Evolutionary conservation across 2,113 vertebrate species (phyloP), one percentile per base, ranked within the genome.

Genomic region (Brachirus orientalis): DNA sequence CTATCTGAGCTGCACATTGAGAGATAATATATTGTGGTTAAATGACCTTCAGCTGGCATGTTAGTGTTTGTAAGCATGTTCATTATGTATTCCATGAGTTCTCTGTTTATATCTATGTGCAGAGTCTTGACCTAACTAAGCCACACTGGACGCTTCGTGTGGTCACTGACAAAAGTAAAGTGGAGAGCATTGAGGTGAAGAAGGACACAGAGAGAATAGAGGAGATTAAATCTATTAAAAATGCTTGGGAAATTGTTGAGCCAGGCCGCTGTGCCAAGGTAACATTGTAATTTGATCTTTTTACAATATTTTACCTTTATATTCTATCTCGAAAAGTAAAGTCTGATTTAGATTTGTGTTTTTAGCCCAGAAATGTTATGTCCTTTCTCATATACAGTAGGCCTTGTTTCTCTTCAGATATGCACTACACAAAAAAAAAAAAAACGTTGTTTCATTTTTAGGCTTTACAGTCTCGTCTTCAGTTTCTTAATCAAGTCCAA

Each of bases 181-280:
- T 72, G 0, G 93, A 93, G 0, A 16, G 53, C 16, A 60, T 96
- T 3, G 87, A 95, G 18, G 71, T 97, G 56, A 95, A 79, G 75
- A 96, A 91, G 82, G 97, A 98, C 72, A 95, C 93, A 0, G 92
- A 95, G 56, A 86, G 91, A 84, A 61, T 59, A 38, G 95, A 96
- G 63, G 90, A 96, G 85, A 96, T 98, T 72, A 94, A 78, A 89
- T 92, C 94, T 69, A 92, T 95, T 83, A 97, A 98, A 87, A 90
- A 90, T 70, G 93, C 94, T n/a, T 98, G 96, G 96, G 96, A 97
- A 75, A 80, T 76, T n/a, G 90, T 89, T 0, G 95, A 97, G 45
- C 93, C 94, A 1, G 97, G 96, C 60, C 93, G 96, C 64, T 75
- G 87, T 28, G 69, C 91, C 62, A 97, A 96, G 95, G 97, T 98